Evolutionary conservation across 2,113 vertebrate species (phyloP), one percentile per base, ranked within the genome.

Genomic region (Casuarius casuarius): DNA sequence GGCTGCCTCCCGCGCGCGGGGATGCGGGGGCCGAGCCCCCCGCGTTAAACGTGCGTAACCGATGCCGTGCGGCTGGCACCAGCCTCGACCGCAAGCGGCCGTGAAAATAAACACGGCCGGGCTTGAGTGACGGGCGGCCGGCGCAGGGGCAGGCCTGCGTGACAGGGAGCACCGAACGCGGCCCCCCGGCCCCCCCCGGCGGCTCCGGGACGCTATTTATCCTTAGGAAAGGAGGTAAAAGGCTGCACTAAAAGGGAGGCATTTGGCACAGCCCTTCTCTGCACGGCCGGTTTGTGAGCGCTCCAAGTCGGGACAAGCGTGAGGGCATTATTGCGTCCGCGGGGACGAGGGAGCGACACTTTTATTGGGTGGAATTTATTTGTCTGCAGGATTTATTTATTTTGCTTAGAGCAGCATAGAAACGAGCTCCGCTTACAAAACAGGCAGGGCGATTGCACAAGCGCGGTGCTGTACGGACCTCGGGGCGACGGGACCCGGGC

Each of bases 31-130:
- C 94, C 48, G 85, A 42, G 93, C 94, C 90, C 94, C 96, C 92
- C 26, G 87, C 74, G 93, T 79, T 92, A 87, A 95, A 94, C 92
- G 93, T 79, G 94, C 93, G 96, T 82, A 97, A 96, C 95, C 92
- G 76, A 92, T 89, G 92, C 96, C 88, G 72, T 63, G 84, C 90
- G 84, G 95, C 97, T 97, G 97, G 97, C 97, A 97, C 97, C 97
- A 97, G 97, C 86, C 95, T 97, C 79, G 95, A 97, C 98, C 97
- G 96, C 97, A 97, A 98, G 96, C 94, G 96, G 97, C 97, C 96
- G 79, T 95, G 90, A 96, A 98, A 98, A 97, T 96, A 97, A 97
- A 97, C 97, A 98, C 97, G 96, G 90, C 91, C 3, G 49, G 95
- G 72, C 96, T 94, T 85, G 92, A 95, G 96, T 97, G 97, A 97